Evolutionary conservation across 2,797 vertebrate genomes (phyloP).

Genomic region (Sebastes trivittatus): DNA sequence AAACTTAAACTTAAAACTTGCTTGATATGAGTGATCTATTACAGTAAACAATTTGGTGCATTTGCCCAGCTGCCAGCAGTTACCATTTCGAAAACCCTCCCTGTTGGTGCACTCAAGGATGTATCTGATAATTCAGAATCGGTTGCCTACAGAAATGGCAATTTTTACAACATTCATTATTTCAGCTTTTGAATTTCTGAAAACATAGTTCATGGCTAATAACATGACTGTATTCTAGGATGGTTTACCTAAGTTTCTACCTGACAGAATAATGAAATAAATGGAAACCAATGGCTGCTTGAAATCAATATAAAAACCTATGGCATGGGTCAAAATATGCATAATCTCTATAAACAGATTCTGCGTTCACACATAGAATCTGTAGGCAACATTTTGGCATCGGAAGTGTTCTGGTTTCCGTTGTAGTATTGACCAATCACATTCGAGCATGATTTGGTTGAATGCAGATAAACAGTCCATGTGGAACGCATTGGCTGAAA

Average conservation of each 20-base stretch:
- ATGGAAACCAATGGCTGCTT: not conserved
- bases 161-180: not conserved
- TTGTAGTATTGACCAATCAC: no score
- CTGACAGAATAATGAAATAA: not conserved
- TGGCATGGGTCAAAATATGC: not conserved
- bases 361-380: no score
- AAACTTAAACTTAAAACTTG: not conserved
- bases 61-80: not conserved
- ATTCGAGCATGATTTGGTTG: no score
- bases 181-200: not conserved
- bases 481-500: no score
- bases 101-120: not conserved
- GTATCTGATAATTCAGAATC: not conserved
- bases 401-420: rapidly evolving
- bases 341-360: no score
- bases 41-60: not conserved
- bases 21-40: not conserved
- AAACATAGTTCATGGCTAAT: not conserved
- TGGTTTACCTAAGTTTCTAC: not conserved
- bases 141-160: not conserved
- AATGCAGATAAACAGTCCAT: no score
- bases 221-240: not conserved
- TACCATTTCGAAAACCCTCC: not conserved
- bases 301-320: not conserved
- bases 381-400: no score